These are phyloP conservation scores for Euleptes europaea DNA, from an alignment of 2,113 vertebrate species.

Conservation along the genomic window DNA sequence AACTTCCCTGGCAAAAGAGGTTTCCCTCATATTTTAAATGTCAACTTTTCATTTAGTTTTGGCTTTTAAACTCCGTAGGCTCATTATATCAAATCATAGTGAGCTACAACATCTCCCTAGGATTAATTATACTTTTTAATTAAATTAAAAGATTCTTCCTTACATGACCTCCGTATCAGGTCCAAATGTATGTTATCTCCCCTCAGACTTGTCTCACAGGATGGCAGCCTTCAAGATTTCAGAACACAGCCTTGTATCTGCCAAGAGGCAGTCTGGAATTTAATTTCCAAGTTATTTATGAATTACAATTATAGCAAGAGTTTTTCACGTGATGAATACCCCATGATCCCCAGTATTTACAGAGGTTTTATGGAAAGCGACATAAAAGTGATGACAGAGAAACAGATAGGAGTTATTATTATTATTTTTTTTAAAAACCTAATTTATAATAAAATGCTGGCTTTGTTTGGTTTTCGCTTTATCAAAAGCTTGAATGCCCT, in stretches of 20 bases:
- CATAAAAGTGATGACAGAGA: conserved; percentile 24
- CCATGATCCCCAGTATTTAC: conserved; percentile 55
- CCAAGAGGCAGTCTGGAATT: conserved; percentile 57
- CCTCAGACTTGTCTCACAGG: conserved; percentile 45
- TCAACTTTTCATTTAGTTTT: conserved; percentile 59
- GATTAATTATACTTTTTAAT: conserved; percentile 68
- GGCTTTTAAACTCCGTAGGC: conserved; percentile 41
- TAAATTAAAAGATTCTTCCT: conserved; percentile 69
- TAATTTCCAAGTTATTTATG: conserved; percentile 62
- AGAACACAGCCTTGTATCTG: conserved; percentile 55
- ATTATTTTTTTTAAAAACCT: neutral
- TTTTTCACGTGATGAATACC: conserved; percentile 54
- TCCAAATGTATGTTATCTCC: conserved; percentile 49
- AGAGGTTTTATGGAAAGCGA: conserved; percentile 10
- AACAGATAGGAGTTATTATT: neutral
- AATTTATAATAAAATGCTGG: conserved; percentile 5
- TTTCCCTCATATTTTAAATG: conserved; percentile 54
- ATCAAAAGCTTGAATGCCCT: conserved; percentile 29
- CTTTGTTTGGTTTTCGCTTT: conserved; percentile 28
- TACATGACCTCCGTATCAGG: conserved; percentile 57
- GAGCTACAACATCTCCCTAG: conserved; percentile 47
- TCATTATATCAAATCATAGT: conserved; percentile 38
- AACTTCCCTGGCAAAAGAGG: conserved; percentile 52
- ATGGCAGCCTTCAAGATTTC: conserved; percentile 42
- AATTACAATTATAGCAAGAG: conserved; percentile 53